A percentile compares a stretch with the other conserved stretches of the same genome.
These are phyloP conservation scores for Apteryx owenii DNA, from an alignment of 2,113 vertebrate species.

Conservation along the genomic window DNA sequence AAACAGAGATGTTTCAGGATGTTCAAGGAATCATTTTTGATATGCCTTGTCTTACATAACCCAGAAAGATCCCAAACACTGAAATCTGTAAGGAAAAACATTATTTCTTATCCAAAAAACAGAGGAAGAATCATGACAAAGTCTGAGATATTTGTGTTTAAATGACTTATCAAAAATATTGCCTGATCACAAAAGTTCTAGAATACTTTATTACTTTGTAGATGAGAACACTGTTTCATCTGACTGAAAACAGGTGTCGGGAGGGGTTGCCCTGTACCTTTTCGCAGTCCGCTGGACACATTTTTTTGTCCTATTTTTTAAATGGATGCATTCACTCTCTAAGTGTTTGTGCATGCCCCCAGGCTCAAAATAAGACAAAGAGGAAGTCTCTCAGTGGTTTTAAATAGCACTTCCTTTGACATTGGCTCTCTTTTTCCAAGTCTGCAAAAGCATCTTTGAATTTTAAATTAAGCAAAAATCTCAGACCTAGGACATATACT, in stretches of 20 bases:
- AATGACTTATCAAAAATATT: background rate
- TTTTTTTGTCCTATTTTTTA: background rate
- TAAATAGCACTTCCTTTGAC: conserved; percentile 6
- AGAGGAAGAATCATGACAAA: background rate
- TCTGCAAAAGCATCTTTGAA: background rate
- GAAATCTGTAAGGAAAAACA: background rate
- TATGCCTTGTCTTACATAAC: background rate
- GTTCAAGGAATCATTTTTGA: background rate
- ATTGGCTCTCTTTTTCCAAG: background rate
- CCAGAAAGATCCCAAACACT: background rate
- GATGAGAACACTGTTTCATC: background rate
- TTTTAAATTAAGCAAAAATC: background rate
- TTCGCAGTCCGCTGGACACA: background rate
- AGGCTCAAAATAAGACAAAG: conserved; percentile 32
- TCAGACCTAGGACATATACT: background rate
- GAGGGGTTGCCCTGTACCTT: background rate
- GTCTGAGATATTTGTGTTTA: conserved; percentile 6
- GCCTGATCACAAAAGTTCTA: background rate
- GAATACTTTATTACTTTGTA: background rate
- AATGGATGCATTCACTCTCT: background rate
- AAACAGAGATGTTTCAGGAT: background rate
- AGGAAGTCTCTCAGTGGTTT: conserved; percentile 14
- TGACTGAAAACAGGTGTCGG: background rate
- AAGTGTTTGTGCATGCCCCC: background rate
- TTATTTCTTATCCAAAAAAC: background rate